Evolutionary conservation across 1,140 invertebrate genomes (phyloP), one percentile per base, ranked within the genome.

Genomic region (Aphidius ervi): DNA sequence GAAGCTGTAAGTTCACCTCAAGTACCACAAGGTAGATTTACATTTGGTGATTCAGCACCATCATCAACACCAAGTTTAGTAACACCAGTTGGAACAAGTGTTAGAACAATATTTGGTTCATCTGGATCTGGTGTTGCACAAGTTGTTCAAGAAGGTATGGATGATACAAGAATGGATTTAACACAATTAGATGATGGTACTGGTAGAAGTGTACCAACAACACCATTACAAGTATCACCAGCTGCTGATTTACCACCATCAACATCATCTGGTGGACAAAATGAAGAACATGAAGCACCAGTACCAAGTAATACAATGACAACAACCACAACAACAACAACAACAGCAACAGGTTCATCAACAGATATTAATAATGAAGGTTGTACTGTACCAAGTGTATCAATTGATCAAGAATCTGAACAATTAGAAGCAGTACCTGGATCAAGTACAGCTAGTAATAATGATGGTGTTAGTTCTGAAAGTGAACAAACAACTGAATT

Each of bases 1-100:
- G 94, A 97, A 75, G 92, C 93, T 58, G 90, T 95, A 8, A 95
- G 92, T 75, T 96, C 93, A 0, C 93, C 93, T 20, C 89, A 88
- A 71, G 86, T 88, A 46, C 85, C 87, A 10, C 83, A 82, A 68
- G 83, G 84, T 41, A 82, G 87, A 58, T 93, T 93, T 73, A 88
- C 88, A 45, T 92, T 93, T 77, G 84, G 82, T 49, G 86, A 87
- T 68, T 78, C 83, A 4, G 73, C 73, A 6, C 70, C 73, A 6
- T 77, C 76, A 5, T 72, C 74, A 4, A 74, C 70, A 0, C 74
- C 73, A 8, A 70, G 73, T 0, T 54, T 73, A 37, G 66, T 66
- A 2, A 76, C 74, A 3, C 65, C 73, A 7, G 67, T 65, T 10
- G 70, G 75, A 5, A 67, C 71, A 47, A 67, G 67, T 39, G 58